These are phyloP conservation scores for Physeter macrocephalus DNA, from an alignment of 2,113 vertebrate genomes.

Conservation along the genomic window DNA sequence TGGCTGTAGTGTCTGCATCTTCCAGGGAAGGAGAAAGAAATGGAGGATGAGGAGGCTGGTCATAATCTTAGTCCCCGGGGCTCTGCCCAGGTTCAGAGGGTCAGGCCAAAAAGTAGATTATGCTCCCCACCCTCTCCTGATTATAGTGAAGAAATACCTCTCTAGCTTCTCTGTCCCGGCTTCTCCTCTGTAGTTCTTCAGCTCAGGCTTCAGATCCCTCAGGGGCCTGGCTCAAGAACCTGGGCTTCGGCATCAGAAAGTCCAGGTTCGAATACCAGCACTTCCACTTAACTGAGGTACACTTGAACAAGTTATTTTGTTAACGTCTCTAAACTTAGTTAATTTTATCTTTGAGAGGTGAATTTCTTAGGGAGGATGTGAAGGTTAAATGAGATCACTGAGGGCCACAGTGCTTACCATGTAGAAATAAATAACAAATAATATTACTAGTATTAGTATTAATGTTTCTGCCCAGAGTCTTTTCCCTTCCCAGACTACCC, in stretches of 20 bases:
- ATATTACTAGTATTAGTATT: neutral
- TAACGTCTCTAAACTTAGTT: neutral
- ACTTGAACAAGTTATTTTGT: neutral
- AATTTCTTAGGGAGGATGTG: constrained; percentile 6
- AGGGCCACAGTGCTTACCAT: neutral
- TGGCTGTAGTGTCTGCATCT: neutral
- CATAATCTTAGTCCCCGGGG: neutral
- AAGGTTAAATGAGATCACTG: neutral
- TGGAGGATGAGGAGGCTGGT: neutral
- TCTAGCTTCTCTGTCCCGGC: neutral
- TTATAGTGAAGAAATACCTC: neutral
- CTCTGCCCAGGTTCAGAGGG: neutral
- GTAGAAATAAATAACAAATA: neutral
- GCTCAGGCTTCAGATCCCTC: neutral
- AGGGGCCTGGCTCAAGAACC: neutral
- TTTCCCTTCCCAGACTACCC: neutral
- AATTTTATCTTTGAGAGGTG: constrained; percentile 15
- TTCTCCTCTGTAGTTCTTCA: neutral
- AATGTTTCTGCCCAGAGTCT: neutral
- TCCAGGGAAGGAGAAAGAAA: neutral
- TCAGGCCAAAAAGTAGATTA: neutral
- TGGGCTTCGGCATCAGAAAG: neutral
- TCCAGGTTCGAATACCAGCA: neutral
- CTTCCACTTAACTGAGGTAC: neutral
- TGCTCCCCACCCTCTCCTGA: neutral